These are phyloP conservation scores for Heliothis virescens DNA, from an alignment of 1,140 invertebrate genomes.

Conservation along the genomic window DNA sequence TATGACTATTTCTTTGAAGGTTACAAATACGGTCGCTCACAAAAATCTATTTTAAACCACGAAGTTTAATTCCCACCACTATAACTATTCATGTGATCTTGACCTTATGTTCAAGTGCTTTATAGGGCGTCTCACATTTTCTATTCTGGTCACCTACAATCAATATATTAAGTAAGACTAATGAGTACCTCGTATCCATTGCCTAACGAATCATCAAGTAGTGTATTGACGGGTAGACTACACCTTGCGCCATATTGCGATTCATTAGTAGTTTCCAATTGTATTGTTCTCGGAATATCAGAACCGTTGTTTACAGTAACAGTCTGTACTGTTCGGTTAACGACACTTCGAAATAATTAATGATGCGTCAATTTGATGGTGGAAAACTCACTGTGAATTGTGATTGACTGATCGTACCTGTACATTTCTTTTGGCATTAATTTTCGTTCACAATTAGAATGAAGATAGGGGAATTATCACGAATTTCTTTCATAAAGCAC, in stretches of 20 bases:
- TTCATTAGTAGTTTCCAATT: constrained; percentile 79
- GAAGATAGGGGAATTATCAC: too few species aligned
- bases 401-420: constrained; percentile 1
- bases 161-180: constrained; percentile 45
- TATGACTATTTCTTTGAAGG: constrained; percentile 26
- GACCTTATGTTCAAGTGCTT: constrained; percentile 20
- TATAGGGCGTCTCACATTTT: constrained; percentile 12
- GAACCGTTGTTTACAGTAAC: constrained; percentile 68
- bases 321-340: constrained; percentile 69
- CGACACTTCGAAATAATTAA: constrained; percentile 75
- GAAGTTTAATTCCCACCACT: neutral
- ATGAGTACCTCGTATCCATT: constrained; percentile 42
- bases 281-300: constrained; percentile 78
- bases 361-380: constrained; percentile 60
- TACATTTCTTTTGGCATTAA: neutral
- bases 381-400: constrained; percentile 16
- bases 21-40: neutral
- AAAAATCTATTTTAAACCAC: neutral
- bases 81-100: neutral
- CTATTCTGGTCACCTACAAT: constrained; percentile 26
- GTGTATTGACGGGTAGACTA: constrained; percentile 57
- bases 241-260: constrained; percentile 66
- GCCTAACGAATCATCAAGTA: constrained; percentile 44
- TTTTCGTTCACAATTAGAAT: too few species aligned
- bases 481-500: too few species aligned